Percentiles rank a stretch among this genome's conserved stretches.
Conservation (phyloP, 2,888 invertebrate species). For the Papilio demoleus region DNA sequence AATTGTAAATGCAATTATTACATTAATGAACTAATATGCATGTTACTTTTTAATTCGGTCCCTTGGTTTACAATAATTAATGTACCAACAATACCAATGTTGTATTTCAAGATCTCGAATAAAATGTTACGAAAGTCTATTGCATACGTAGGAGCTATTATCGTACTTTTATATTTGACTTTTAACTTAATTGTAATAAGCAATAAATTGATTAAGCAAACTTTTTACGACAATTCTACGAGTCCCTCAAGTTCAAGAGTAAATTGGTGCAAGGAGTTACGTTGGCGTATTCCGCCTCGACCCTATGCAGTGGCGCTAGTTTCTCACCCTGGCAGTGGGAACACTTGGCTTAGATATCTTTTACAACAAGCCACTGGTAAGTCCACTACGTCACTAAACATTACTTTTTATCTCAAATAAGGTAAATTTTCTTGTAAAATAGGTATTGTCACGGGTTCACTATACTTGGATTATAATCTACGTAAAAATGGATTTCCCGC, state of each 20-base stretch:
- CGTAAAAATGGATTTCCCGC: slow-evolving; percentile 90
- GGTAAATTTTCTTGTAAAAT: too few relatives aligned
- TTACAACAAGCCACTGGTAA: slow-evolving; percentile 90
- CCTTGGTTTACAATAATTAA: neutral
- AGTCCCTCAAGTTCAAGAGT: slow-evolving; percentile 61
- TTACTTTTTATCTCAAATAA: neutral
- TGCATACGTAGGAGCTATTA: slow-evolving; percentile 64
- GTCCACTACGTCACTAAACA: neutral
- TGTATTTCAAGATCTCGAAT: slow-evolving; percentile 43
- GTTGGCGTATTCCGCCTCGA: slow-evolving; percentile 76
- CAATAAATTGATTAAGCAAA: too few relatives aligned
- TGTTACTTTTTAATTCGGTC: too few relatives aligned
- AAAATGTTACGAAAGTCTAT: slow-evolving; percentile 60
- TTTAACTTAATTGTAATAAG: slow-evolving; percentile 72
- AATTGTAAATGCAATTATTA: neutral
- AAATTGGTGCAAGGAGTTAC: slow-evolving; percentile 82
- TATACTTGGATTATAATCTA: slow-evolving; percentile 90
- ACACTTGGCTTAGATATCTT: slow-evolving; percentile 92
- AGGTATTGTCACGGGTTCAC: slow-evolving; percentile 90
- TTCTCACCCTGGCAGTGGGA: slow-evolving; percentile 93
- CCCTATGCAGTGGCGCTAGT: slow-evolving; percentile 85
- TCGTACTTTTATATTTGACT: slow-evolving; percentile 72
- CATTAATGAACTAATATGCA: neutral
- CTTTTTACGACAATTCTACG: too few relatives aligned
- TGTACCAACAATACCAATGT: neutral